phyloP scores from a whole-genome alignment of 2,888 invertebrate genomes.

The Monopis laevigella region DNA sequence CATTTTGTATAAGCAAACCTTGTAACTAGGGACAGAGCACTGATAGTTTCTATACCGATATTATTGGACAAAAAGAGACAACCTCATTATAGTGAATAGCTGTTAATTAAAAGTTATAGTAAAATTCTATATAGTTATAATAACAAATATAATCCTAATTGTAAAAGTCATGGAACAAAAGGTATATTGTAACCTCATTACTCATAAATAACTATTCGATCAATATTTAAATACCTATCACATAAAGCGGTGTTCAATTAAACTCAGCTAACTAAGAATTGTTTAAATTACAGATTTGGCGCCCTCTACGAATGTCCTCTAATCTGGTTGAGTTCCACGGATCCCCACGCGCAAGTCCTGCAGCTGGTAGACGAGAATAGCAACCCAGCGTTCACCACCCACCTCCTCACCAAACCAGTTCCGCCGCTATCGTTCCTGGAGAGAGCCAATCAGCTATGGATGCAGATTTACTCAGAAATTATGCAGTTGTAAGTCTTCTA shows the following conservation, averaged over 20 bases:
- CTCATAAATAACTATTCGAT: neutral
- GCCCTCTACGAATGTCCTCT: constrained; percentile 35
- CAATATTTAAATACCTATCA: neutral
- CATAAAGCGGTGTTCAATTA: neutral
- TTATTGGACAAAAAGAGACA: too few species aligned
- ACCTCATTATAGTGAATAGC: too few species aligned
- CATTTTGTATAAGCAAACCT: too few species aligned
- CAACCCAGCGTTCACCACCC: constrained; percentile 27
- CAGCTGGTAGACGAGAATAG: constrained; percentile 31
- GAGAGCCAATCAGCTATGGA: constrained; percentile 25
- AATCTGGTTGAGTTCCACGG: constrained; percentile 34
- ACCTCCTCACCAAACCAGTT: constrained; percentile 20
- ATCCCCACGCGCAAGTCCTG: constrained; percentile 31
- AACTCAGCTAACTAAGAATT: neutral
- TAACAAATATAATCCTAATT: too few species aligned
- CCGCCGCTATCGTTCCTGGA: constrained; percentile 26
- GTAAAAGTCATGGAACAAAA: too few species aligned
- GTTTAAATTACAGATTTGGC: constrained; percentile 26
- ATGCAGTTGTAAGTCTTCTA: constrained; percentile 27
- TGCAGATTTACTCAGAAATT: constrained; percentile 30
- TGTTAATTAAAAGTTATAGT: too few species aligned
- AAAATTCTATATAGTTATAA: too few species aligned
- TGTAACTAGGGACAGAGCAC: too few species aligned
- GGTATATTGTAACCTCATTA: too few species aligned
- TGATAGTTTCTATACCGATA: too few species aligned